Evolutionary conservation across 1,140 invertebrate genomes (phyloP).

Genomic region (Calycopis cecrops): DNA sequence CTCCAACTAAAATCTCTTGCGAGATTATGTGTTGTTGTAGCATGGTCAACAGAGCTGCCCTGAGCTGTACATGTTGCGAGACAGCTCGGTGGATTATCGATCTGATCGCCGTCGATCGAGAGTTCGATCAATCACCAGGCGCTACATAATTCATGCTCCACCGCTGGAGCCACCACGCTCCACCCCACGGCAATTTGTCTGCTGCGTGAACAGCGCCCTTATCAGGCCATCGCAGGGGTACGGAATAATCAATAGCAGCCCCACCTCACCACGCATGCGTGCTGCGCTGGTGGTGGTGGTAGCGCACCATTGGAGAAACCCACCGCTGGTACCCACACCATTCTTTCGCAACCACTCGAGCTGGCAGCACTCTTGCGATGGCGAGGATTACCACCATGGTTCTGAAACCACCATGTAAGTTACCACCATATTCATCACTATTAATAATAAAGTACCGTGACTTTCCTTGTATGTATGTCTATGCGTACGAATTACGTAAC

Average conservation of each 20-base stretch:
- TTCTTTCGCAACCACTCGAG: slow-evolving; percentile 34
- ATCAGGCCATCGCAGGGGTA: slow-evolving; percentile 58
- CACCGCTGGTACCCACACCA: slow-evolving; percentile 42
- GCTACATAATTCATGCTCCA: slow-evolving; percentile 64
- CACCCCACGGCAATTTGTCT: slow-evolving; percentile 55
- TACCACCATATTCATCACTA: slow-evolving; percentile 5
- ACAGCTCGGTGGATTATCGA: no score
- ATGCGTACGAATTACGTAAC: no score
- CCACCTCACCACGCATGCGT: slow-evolving; percentile 61
- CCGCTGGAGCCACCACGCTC: slow-evolving; percentile 50
- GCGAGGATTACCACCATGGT: slow-evolving; percentile 17
- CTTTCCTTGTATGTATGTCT: no score
- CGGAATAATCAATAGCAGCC: slow-evolving; percentile 64
- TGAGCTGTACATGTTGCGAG: no score
- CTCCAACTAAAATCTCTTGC: no score
- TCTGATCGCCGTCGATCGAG: slow-evolving; percentile 14
- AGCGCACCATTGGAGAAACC: slow-evolving; percentile 43
- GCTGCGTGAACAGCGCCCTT: slow-evolving; percentile 46
- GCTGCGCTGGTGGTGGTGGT: slow-evolving; percentile 54
- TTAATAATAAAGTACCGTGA: slow-evolving; percentile 11
- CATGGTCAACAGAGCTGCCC: no score
- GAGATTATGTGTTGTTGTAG: no score
- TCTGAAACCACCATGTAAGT: slow-evolving; percentile 48
- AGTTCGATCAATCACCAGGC: slow-evolving; percentile 54
- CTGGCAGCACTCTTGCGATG: slow-evolving; percentile 29